A percentile compares a stretch with the other conserved stretches of the same genome.
Conservation (phyloP, 2,113 vertebrate species). For the Calidris pugnax region DNA sequence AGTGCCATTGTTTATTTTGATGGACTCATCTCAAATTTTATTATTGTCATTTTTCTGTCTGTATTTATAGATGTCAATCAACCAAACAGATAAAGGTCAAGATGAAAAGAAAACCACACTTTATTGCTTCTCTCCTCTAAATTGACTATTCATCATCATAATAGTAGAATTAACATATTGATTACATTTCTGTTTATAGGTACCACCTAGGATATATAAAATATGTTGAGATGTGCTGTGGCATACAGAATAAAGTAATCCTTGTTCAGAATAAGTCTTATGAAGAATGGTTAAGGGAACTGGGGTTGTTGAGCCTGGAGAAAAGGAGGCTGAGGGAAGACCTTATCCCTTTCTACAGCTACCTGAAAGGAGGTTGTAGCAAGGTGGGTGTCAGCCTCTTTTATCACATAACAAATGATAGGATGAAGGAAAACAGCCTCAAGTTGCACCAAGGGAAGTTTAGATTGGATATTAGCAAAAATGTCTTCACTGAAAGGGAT, state of each 20-base stretch:
- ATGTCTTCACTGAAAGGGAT: background rate
- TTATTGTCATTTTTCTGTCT: background rate
- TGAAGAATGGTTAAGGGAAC: background rate
- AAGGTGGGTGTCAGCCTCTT: background rate
- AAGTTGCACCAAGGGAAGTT: background rate
- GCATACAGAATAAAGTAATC: background rate
- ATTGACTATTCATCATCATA: background rate
- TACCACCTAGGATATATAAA: background rate
- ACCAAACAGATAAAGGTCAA: background rate
- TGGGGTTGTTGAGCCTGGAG: background rate
- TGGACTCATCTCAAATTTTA: background rate
- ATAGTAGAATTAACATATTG: background rate
- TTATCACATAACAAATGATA: fast-evolving
- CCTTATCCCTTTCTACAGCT: background rate
- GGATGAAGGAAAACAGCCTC: background rate
- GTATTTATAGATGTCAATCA: background rate
- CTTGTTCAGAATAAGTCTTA: background rate
- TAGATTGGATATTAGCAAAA: background rate
- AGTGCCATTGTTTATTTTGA: background rate
- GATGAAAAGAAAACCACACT: background rate
- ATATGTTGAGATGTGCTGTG: background rate
- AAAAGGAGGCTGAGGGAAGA: background rate
- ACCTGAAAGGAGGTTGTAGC: background rate
- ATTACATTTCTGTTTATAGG: background rate
- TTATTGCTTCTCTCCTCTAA: background rate